These are phyloP conservation scores for Drosophila ananassae DNA, from an alignment of 1,140 invertebrate genomes.

Conservation along the genomic window DNA sequence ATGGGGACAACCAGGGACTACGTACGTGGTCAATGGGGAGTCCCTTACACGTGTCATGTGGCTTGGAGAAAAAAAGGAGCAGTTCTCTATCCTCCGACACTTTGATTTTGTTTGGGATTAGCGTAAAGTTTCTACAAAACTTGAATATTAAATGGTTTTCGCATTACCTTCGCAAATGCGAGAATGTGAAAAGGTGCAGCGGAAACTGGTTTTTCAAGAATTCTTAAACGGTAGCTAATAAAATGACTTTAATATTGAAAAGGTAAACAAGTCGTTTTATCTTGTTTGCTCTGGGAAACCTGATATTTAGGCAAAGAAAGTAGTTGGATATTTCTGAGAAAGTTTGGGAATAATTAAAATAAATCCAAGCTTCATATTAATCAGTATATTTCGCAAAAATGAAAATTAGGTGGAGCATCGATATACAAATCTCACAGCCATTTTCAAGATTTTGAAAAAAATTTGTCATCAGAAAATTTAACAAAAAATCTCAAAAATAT, in stretches of 20 bases:
- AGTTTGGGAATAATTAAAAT: too few species aligned
- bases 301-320: not conserved
- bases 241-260: not conserved
- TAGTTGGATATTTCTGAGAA: not conserved
- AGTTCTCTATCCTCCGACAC: slow-evolving; percentile 25
- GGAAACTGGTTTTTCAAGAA: slow-evolving; percentile 43
- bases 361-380: too few species aligned
- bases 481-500: too few species aligned
- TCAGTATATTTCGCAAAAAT: too few species aligned
- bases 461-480: too few species aligned
- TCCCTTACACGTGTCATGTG: slow-evolving; percentile 34
- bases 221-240: slow-evolving; percentile 5
- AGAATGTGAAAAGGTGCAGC: slow-evolving; percentile 30
- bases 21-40: slow-evolving; percentile 57
- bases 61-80: not conserved
- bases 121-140: slow-evolving; percentile 8
- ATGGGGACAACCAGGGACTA: slow-evolving; percentile 1
- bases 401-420: too few species aligned
- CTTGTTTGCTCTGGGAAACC: not conserved
- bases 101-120: slow-evolving; percentile 17
- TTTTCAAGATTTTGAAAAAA: too few species aligned
- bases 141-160: slow-evolving; percentile 1
- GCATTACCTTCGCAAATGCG: slow-evolving; percentile 5
- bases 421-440: too few species aligned
- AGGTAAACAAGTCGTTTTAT: slow-evolving; percentile 4